Percentiles rank a stretch among this genome's conserved stretches.
Conservation (phyloP, 2,888 invertebrate genomes). For the Callyntrura sp. region DNA sequence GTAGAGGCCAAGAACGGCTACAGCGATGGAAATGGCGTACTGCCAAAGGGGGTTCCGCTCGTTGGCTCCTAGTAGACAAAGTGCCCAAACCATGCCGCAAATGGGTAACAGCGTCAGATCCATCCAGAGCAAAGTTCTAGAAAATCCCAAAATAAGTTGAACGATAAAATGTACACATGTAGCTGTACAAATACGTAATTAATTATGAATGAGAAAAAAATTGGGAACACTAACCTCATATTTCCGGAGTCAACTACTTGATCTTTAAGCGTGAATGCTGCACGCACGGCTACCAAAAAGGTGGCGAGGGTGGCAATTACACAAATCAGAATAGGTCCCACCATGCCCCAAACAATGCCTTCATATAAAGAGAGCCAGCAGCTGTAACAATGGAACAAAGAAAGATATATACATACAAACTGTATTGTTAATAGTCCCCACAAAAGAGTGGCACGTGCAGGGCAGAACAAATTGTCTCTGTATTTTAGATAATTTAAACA, state of each 20-base stretch:
- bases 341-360: slow-evolving; percentile 97
- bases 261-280: slow-evolving; percentile 96
- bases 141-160: slow-evolving; percentile 20
- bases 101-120: slow-evolving; percentile 95
- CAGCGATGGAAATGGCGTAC: slow-evolving; percentile 91
- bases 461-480: neutral
- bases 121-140: slow-evolving; percentile 93
- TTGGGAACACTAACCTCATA: slow-evolving; percentile 87
- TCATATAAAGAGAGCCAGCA: slow-evolving; percentile 98
- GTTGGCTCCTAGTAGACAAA: slow-evolving; percentile 92
- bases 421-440: neutral
- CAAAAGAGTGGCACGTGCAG: neutral
- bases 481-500: neutral
- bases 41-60: slow-evolving; percentile 91
- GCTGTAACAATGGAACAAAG: slow-evolving; percentile 87
- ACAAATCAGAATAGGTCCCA: slow-evolving; percentile 91
- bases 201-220: neutral
- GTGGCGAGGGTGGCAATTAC: slow-evolving; percentile 92
- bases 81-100: slow-evolving; percentile 94
- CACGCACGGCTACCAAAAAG: slow-evolving; percentile 94
- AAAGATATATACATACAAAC: neutral
- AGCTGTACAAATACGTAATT: neutral
- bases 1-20: slow-evolving; percentile 92
- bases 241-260: slow-evolving; percentile 95
- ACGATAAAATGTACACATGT: neutral